Evolutionary conservation across 2,888 invertebrate species (phyloP), one percentile per base, ranked within the genome.

Genomic region (Cepaea hortensis): DNA sequence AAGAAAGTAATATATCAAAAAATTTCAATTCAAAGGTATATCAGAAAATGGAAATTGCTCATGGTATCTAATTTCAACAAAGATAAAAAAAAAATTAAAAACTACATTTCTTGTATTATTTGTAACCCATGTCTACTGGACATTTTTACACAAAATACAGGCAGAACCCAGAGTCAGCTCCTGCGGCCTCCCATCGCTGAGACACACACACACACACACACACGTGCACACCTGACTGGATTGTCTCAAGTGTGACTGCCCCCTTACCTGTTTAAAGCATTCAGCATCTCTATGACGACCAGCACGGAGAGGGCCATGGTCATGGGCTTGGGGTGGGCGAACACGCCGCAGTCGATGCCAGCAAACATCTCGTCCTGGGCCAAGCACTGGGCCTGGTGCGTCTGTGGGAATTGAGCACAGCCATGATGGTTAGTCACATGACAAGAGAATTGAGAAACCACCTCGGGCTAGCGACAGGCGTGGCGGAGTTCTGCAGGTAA

Each of bases 241-340:
- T 3, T 79, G 11, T 62, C 4, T 35, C 3, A 20, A n/a, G 55
- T 0, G 6, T n/a, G 55, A 4, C 70, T 23, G 73, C 90, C 90
- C 89, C 91, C 93, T 94, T 93, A 97, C 97, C 98, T 98, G 98
- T 99, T 99, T 97, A 99, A 97, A 93, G 99, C 99, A 96, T 99
- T 99, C 95, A 99, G 96, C 99, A 99, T 99, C 96, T 99, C 99
- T 96, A 99, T 99, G 95, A 99, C 99, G 94, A 99, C 99, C 93
- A 99, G 96, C 92, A 99, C 99, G 89, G 99, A 99, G 93, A 99
- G 96, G 91, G 99, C 99, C 99, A 99, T 99, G 91, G 99, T 99
- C 98, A 99, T 99, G 91, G 99, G 99, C 96, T 99, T 99, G 92
- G 99, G 99, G 96, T 99, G 98, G 91, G 96, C 96, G 96, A 99